Base-by-base conservation (phyloP, 2,888 invertebrate genomes). In the Aradus depressus region DNA sequence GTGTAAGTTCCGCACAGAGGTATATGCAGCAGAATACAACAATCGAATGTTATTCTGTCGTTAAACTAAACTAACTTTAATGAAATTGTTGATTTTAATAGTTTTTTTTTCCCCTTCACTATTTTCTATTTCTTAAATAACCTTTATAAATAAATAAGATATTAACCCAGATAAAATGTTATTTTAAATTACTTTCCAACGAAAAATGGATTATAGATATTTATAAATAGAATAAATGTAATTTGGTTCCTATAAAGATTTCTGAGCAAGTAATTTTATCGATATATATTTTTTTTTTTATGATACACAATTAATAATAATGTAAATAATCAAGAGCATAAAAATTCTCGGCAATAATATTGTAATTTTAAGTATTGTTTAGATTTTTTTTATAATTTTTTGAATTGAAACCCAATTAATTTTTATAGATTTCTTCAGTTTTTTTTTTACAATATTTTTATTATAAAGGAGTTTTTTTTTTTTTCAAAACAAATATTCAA, bases 341-440 rank as follows among this genome's bases (percentile, higher is more conserved):
- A 49, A 31, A 32, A 49, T 32, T 31, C 35, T 49, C 49, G 49
- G 49, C 49, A 49, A 49, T 49, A 49, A 49, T 49, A 42, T 47
- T 38, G 22, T 49, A 49, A 49, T 41, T 31, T 41, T 39, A n/a
- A n/a, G n/a, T n/a, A n/a, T n/a, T n/a, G n/a, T n/a, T 35, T 35
- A 35, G 44, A n/a, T 34, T 44, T 35, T 35, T 16, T 32, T 28
- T 12, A 14, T 38, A 31, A 35, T 35, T 32, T 49, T 32, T 28
- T 16, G 25, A 16, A 14, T 8, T 49, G 49, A 35, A n/a, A 39
- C 21, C 10, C 28, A 23, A 35, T 44, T 12, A 23, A 35, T 21
- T 31, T 22, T 44, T 44, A 6, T 44, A 14, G 23, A 39, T n/a
- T 14, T 14, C 6, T 31, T n/a, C 21, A 31, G 21, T 44, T 44